Evolutionary conservation across 2,797 vertebrate species (phyloP), one percentile per base, ranked within the genome.

Genomic region (Sebastes oblongus): DNA sequence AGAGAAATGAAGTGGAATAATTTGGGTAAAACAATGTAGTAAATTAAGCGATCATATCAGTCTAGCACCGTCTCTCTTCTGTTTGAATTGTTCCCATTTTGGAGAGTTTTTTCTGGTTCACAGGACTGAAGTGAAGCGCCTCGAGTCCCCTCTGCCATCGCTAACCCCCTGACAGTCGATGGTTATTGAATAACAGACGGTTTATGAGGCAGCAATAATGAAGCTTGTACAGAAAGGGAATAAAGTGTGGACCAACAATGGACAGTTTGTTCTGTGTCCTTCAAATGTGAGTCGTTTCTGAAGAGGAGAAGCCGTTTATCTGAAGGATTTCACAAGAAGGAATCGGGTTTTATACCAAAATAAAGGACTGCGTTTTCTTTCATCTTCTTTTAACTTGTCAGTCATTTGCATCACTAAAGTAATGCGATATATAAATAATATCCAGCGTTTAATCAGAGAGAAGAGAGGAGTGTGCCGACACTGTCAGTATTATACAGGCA

Each of bases 181-280:
- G 87, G 94, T 96, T 95, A 95, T 90, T 96, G 91, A 94, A 93
- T 95, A 95, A 96, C 94, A 88, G 89, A 88, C 46, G 3, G 78
- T 94, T 96, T 95, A 95, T 94, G 93, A 94, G 86, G 88, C 85
- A 87, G 91, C 90, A 92, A 93, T 92, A 90, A 94, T 84, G 88
- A 84, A 84, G 79, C 81, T 60, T 75, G 76, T 30, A 74, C 72
- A 84, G 81, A 89, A 86, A 88, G 78, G 88, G 89, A 89, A 89
- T 90, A 88, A 89, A 92, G 82, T 77, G 67, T 84, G 55, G 87
- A 86, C 89, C 86, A 87, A 95, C 93, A 94, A 94, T 91, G 87
- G 92, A 66, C 83, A 89, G 89, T 91, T 92, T 93, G 94, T 94
- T 93, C 92, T 77, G 79, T 75, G 88, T 85, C 84, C 92, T 93